Conservation (phyloP, 1,140 invertebrate genomes). For the Thaumetopoea pityocampa region DNA sequence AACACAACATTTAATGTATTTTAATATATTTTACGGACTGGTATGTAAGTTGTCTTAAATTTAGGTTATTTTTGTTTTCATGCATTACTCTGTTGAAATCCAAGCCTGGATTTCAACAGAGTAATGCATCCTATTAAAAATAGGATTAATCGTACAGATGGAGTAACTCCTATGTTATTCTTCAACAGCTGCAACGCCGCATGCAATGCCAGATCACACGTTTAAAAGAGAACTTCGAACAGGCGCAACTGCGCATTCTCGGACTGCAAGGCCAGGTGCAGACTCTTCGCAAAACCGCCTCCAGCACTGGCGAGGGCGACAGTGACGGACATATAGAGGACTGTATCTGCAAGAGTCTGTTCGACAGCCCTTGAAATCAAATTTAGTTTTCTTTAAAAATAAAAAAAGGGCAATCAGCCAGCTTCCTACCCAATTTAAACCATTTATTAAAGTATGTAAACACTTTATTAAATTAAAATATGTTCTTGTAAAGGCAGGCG, state of each 20-base stretch:
- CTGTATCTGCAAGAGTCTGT: constrained; percentile 53
- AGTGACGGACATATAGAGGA: constrained; percentile 41
- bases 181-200: constrained; percentile 77
- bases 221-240: constrained; percentile 81
- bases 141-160: too few relatives aligned
- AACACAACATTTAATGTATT: too few relatives aligned
- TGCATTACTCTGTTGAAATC: too few relatives aligned
- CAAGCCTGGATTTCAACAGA: too few relatives aligned
- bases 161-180: too few relatives aligned
- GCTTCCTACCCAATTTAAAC: too few relatives aligned
- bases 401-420: too few relatives aligned
- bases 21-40: neutral
- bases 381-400: too few relatives aligned
- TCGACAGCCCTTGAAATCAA: constrained; percentile 36
- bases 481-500: too few relatives aligned
- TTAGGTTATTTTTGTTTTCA: constrained; percentile 18
- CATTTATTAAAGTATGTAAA: too few relatives aligned
- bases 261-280: constrained; percentile 80
- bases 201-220: constrained; percentile 83
- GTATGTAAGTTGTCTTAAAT: neutral
- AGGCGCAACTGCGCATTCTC: constrained; percentile 80
- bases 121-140: too few relatives aligned
- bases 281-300: constrained; percentile 77
- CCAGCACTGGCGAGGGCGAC: constrained; percentile 55
- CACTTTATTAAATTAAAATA: too few relatives aligned